Evolutionary conservation across 1,140 invertebrate genomes (phyloP).

Genomic region (Hermatobates lingyangjiaoensis): DNA sequence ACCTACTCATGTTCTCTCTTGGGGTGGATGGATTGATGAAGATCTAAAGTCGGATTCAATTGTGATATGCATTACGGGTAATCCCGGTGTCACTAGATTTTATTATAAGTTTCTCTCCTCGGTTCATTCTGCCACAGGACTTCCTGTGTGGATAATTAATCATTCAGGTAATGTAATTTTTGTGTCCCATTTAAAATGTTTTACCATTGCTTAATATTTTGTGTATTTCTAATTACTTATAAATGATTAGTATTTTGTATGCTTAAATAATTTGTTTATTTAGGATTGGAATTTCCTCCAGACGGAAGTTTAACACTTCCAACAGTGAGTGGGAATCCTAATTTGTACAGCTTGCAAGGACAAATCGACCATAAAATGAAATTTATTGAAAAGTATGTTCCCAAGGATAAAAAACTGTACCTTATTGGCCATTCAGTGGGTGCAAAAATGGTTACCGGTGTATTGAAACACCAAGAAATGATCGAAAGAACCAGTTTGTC

Average conservation of each 20-base stretch:
- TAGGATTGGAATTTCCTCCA: constrained; percentile 40
- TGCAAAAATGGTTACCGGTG: constrained; percentile 53
- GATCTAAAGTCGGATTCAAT: constrained; percentile 24
- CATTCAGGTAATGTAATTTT: constrained; percentile 30
- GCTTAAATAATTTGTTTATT: too few relatives aligned
- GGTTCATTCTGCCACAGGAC: constrained; percentile 32
- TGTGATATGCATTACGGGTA: constrained; percentile 42
- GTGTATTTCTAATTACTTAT: neutral
- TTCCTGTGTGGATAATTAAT: constrained; percentile 52
- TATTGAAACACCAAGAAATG: constrained; percentile 37
- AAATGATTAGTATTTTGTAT: too few relatives aligned
- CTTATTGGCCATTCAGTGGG: constrained; percentile 74
- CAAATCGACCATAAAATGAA: constrained; percentile 64
- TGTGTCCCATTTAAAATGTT: neutral
- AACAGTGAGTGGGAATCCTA: constrained; percentile 23
- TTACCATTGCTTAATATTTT: neutral
- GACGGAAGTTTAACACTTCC: constrained; percentile 16
- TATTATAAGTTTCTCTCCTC: constrained; percentile 47
- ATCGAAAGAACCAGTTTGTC: constrained; percentile 25
- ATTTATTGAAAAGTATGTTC: constrained; percentile 53
- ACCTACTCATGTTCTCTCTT: constrained; percentile 43
- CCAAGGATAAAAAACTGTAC: constrained; percentile 42
- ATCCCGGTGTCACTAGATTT: constrained; percentile 46
- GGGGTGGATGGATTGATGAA: constrained; percentile 45
- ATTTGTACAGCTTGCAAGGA: constrained; percentile 42